phyloP scores from a whole-genome alignment of 2,797 vertebrate genomes.

The Lutjanus argentimaculatus region DNA sequence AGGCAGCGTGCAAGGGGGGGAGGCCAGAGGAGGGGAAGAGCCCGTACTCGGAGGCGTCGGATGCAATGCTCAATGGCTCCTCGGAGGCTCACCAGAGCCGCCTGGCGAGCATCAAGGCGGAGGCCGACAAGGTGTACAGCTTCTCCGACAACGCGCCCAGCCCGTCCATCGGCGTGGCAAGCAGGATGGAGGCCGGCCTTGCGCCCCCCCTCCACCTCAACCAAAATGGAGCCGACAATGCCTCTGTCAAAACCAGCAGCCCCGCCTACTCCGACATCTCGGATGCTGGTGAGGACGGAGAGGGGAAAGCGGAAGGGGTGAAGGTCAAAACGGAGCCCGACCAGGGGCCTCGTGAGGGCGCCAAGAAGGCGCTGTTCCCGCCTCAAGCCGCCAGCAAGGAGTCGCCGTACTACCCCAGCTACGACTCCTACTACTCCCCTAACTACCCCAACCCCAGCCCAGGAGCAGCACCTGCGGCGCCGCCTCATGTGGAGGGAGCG shows the following conservation, averaged over 20 bases:
- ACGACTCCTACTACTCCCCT: slow-evolving; percentile 94
- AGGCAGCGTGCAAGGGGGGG: slow-evolving; percentile 88
- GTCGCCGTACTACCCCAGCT: slow-evolving; percentile 91
- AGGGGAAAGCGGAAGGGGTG: slow-evolving; percentile 90
- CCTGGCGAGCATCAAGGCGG: slow-evolving; percentile 96
- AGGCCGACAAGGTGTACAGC: slow-evolving; percentile 97
- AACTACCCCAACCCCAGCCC: slow-evolving; percentile 92
- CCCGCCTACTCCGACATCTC: slow-evolving; percentile 98
- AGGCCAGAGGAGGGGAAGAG: slow-evolving; percentile 92
- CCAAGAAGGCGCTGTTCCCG: slow-evolving; percentile 94
- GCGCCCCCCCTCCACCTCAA: slow-evolving; percentile 89
- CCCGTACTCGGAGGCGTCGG: slow-evolving; percentile 90
- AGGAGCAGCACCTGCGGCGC: slow-evolving; percentile 81
- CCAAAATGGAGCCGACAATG: slow-evolving; percentile 93
- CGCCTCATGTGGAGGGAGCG: slow-evolving; percentile 84
- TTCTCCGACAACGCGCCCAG: slow-evolving; percentile 96
- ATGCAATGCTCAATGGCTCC: slow-evolving; percentile 91
- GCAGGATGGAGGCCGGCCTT: slow-evolving; percentile 83
- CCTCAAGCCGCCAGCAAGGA: slow-evolving; percentile 91
- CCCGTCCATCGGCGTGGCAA: slow-evolving; percentile 91
- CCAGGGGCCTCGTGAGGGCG: slow-evolving; percentile 87
- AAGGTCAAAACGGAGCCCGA: slow-evolving; percentile 91
- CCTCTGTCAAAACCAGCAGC: slow-evolving; percentile 94
- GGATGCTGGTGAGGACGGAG: slow-evolving; percentile 94
- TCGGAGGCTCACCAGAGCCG: slow-evolving; percentile 94